A percentile compares a stretch with the other conserved stretches of the same genome.
Evolutionary conservation across 2,113 vertebrate species (phyloP).

Genomic region (Oreotrochilus melanogaster): DNA sequence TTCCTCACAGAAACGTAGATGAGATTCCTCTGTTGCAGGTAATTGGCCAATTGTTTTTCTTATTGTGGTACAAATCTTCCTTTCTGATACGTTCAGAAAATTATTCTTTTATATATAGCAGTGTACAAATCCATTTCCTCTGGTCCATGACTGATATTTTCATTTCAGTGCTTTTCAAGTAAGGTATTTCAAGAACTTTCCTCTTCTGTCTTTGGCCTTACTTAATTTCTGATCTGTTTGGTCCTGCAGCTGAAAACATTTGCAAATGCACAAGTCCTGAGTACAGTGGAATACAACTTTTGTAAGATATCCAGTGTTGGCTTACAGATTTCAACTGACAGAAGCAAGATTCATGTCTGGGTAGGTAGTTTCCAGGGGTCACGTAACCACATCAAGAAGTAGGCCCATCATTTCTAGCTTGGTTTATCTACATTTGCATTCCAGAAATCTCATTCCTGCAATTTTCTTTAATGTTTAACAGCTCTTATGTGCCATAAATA

Average conservation of each 20-base stretch:
- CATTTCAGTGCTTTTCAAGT: background rate
- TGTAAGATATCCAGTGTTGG: background rate
- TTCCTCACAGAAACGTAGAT: constrained; percentile 15
- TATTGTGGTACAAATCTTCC: background rate
- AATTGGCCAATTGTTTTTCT: constrained; percentile 19
- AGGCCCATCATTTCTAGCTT: background rate
- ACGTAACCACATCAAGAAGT: background rate
- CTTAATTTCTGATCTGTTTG: background rate
- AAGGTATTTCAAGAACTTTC: background rate
- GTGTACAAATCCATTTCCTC: background rate
- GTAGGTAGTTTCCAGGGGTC: background rate
- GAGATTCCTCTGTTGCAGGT: background rate
- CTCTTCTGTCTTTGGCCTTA: background rate
- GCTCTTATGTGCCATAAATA: background rate
- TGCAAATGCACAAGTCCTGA: background rate
- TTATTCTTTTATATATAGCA: background rate
- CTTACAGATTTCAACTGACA: background rate
- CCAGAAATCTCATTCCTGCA: background rate
- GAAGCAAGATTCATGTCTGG: background rate
- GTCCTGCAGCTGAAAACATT: background rate
- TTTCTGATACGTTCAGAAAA: background rate
- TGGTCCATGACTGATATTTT: background rate
- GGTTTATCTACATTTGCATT: background rate
- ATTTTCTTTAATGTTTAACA: background rate
- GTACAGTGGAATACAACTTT: background rate